Percentiles rank a stretch among this genome's conserved stretches.
phyloP scores from a whole-genome alignment of 2,113 vertebrate genomes.

The Chrysemys picta region DNA sequence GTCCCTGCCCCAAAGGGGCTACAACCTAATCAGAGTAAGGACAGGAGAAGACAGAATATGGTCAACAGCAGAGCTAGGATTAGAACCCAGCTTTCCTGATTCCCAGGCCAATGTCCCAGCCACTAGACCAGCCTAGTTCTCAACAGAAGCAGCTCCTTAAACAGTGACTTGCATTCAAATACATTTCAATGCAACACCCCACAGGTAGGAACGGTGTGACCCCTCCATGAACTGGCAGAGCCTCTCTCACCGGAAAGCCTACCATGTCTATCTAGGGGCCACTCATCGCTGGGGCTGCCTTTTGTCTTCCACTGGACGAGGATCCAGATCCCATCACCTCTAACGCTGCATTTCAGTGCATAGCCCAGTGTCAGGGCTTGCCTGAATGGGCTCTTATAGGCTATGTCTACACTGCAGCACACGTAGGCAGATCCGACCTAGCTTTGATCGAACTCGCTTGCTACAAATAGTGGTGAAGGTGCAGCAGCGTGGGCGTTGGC shows the following conservation, averaged over 20 bases:
- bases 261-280: neutral
- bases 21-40: no score
- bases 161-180: neutral
- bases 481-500: no score
- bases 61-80: neutral
- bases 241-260: neutral
- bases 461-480: no score
- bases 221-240: neutral
- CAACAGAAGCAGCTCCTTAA: neutral
- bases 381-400: no score
- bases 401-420: no score
- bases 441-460: no score
- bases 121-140: neutral
- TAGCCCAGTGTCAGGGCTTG: no score
- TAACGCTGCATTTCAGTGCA: neutral
- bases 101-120: no score
- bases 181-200: neutral
- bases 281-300: neutral
- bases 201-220: neutral
- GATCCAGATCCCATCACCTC: neutral
- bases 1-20: fast-evolving
- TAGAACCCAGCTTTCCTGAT: no score
- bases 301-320: neutral
- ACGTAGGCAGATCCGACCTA: no score
- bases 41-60: neutral